Conservation (phyloP, 2,888 invertebrate species). For the Megastigmus dorsalis region DNA sequence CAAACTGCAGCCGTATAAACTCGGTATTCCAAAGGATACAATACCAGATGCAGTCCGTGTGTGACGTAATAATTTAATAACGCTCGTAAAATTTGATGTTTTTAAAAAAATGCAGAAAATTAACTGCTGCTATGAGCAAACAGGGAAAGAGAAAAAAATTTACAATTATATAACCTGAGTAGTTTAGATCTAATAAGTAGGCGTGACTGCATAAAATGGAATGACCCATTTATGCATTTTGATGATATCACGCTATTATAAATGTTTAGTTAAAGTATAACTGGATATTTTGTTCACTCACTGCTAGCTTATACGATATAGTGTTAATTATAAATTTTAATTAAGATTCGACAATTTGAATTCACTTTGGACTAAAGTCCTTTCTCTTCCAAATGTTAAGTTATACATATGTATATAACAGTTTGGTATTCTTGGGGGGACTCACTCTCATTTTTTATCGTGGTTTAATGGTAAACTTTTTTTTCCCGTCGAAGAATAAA, state of each 20-base stretch:
- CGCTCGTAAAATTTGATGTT: neutral
- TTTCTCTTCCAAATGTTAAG: too few species aligned
- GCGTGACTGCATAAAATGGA: conserved; percentile 12
- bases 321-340: too few species aligned
- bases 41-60: neutral
- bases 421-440: too few species aligned
- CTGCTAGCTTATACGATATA: too few species aligned
- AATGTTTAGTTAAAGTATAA: neutral
- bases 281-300: conserved; percentile 1
- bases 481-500: conserved; percentile 7
- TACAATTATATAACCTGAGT: conserved; percentile 23
- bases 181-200: conserved; percentile 10
- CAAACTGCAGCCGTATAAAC: too few species aligned
- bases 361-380: too few species aligned
- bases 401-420: too few species aligned
- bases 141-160: neutral
- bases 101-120: neutral
- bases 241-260: conserved; percentile 14
- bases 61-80: conserved; percentile 7
- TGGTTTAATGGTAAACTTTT: too few species aligned
- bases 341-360: too few species aligned
- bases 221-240: conserved; percentile 27
- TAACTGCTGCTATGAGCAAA: neutral
- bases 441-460: too few species aligned
- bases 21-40: neutral